phyloP scores from a whole-genome alignment of 2,888 invertebrate species.

The Sphaerophoria rueppellii region DNA sequence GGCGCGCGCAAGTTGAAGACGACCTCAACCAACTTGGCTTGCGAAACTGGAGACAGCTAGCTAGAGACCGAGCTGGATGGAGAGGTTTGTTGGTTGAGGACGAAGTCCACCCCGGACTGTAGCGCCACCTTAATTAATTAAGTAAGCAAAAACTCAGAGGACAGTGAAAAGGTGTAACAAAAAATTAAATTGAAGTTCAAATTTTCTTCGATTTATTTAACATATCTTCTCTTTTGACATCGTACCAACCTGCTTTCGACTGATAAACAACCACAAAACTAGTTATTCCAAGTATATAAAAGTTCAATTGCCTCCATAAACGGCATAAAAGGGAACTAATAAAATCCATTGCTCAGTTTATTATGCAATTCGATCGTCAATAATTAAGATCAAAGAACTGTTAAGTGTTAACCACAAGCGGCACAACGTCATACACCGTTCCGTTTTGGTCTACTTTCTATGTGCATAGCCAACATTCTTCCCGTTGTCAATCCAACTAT shows the following conservation, averaged over 20 bases:
- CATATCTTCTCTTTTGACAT: no score
- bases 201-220: no score
- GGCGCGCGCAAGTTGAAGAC: no score
- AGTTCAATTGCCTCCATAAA: constrained; percentile 66
- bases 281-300: background rate
- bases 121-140: no score
- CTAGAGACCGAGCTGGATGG: no score
- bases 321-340: constrained; percentile 55
- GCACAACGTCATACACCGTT: constrained; percentile 55
- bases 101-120: no score
- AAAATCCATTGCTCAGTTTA: constrained; percentile 63
- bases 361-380: constrained; percentile 70
- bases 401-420: constrained; percentile 69
- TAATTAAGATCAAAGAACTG: constrained; percentile 73
- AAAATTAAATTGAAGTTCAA: no score
- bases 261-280: background rate
- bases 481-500: constrained; percentile 60
- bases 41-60: no score
- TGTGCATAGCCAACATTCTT: constrained; percentile 64
- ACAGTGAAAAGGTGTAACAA: no score
- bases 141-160: no score
- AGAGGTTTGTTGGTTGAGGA: no score
- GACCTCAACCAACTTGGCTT: no score
- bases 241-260: background rate
- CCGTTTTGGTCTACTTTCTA: background rate